Base-by-base conservation (phyloP, 2,888 invertebrate genomes). In the Hedychridium roseum region DNA sequence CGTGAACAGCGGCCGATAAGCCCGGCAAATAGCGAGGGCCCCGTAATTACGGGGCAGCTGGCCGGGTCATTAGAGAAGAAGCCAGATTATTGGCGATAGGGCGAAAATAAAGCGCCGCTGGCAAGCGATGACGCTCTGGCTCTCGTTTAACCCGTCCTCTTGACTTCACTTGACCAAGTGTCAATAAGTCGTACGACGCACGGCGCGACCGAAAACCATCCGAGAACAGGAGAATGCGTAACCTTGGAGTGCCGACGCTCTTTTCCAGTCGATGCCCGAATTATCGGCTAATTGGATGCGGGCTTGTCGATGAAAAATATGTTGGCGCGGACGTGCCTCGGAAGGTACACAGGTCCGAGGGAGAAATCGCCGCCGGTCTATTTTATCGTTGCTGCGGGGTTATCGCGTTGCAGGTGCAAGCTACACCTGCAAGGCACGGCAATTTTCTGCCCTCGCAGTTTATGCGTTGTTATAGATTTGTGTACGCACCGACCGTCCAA, bases 121-220 rank as follows among this genome's bases (percentile, higher is more conserved):
- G 37, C 38, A 27, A 2, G 38, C 43, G 42, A 38, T 46, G 62
- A 52, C 54, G 57, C 38, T 47, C 35, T 17, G 37, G 9, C n/a
- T 44, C 44, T 57, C 60, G 57, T 57, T 72, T 74, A 68, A 74
- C 76, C 75, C 71, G 50, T 59, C 66, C 69, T 59, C 59, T 76
- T 76, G 73, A 76, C 74, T 70, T 74, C 74, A 74, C 73, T 76
- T 74, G 74, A 74, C 74, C 73, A 66, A 67, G 74, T 74, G 74
- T 73, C 76, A 75, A 74, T 74, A 74, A 71, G 73, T 65, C 64
- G 36, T 39, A 34, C 30, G 37, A 2, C 15, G 47, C 39, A 30
- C 34, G 40, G 37, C 53, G 43, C 39, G 50, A 50, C 43, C 53
- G 38, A 66, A 66, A 64, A 54, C 41, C 43, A 44, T 27, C 36